phyloP scores from a whole-genome alignment of 1,140 invertebrate species.

The Ceratosolen fusciceps region DNA sequence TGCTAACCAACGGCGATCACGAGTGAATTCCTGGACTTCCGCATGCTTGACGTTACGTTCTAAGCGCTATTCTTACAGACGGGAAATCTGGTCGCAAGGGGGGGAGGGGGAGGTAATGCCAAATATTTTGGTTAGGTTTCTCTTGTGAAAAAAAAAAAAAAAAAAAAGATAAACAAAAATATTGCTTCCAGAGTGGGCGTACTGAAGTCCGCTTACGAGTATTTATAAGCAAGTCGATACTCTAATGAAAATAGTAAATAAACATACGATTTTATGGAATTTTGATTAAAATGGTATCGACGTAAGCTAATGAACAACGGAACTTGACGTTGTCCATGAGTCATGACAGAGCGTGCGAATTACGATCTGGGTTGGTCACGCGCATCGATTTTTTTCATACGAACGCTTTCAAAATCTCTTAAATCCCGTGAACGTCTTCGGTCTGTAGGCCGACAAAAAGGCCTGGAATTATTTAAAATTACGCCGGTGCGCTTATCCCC shows the following conservation, averaged over 20 bases:
- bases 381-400: slow-evolving; percentile 23
- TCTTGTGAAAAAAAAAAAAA: neutral
- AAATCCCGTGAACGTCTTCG: too few relatives aligned
- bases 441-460: too few relatives aligned
- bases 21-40: slow-evolving; percentile 1
- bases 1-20: slow-evolving; percentile 23
- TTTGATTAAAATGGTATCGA: neutral
- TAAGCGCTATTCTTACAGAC: neutral
- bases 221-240: neutral
- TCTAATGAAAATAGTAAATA: neutral
- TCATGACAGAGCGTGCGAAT: slow-evolving; percentile 8
- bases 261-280: slow-evolving; percentile 3
- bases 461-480: too few relatives aligned
- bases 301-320: neutral
- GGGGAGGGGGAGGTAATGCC: neutral
- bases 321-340: slow-evolving; percentile 16
- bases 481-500: too few relatives aligned
- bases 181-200: neutral
- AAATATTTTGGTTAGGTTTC: slow-evolving; percentile 28
- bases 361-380: neutral
- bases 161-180: too few relatives aligned
- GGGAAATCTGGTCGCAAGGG: neutral
- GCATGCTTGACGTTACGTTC: neutral
- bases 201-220: neutral
- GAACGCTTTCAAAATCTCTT: neutral